phyloP scores from a whole-genome alignment of 2,888 invertebrate genomes.

The Leptopilina syphax region DNA sequence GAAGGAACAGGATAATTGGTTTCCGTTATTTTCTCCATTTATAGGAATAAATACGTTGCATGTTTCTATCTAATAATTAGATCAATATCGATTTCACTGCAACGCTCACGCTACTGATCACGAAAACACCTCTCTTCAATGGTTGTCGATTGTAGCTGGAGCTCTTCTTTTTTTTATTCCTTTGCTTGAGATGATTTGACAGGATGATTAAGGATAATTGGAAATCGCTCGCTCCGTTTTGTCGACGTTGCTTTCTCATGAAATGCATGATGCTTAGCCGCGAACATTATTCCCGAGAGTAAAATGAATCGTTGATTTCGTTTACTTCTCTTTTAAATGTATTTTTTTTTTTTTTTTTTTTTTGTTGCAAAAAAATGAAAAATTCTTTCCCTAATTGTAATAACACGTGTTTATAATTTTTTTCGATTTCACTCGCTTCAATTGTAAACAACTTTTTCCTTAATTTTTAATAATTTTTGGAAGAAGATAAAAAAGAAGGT shows the following conservation, averaged over 20 bases:
- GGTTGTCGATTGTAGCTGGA: constrained; percentile 21
- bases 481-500: too few relatives aligned
- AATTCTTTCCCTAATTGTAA: not conserved
- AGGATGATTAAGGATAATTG: constrained; percentile 66
- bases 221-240: constrained; percentile 60
- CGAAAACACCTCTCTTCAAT: constrained; percentile 27
- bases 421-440: too few relatives aligned
- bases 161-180: not conserved
- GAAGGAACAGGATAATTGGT: not conserved
- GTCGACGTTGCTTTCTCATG: constrained; percentile 56
- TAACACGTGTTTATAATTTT: too few relatives aligned
- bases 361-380: not conserved
- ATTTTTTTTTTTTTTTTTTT: not conserved
- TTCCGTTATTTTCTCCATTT: constrained; percentile 29
- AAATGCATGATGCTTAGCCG: constrained; percentile 42
- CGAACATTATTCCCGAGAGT: not conserved
- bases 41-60: constrained; percentile 32
- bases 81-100: constrained; percentile 34
- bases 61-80: constrained; percentile 35
- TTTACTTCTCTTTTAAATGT: not conserved
- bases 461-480: too few relatives aligned
- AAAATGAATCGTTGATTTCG: not conserved
- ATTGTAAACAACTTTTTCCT: too few relatives aligned
- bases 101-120: constrained; percentile 35
- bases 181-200: constrained; percentile 48